Conservation (phyloP, 2,888 invertebrate species). For the Atrina japonica region DNA sequence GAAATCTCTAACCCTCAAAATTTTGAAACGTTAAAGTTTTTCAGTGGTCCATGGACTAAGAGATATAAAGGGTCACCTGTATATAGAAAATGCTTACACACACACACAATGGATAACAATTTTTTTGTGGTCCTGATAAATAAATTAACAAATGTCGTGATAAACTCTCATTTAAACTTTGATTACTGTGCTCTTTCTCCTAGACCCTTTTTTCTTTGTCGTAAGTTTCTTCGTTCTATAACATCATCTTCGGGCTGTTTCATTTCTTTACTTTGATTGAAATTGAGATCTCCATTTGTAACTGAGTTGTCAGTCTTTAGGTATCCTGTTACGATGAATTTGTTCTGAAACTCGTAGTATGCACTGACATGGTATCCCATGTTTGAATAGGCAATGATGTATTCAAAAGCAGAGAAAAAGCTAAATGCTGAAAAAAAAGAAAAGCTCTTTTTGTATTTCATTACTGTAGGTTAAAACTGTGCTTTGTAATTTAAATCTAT, state of each 20-base stretch:
- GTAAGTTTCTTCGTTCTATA: constrained; percentile 9
- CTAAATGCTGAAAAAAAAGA: constrained; percentile 88
- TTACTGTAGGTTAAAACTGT: too few species aligned
- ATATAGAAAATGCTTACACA: too few species aligned
- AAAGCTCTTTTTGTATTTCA: too few species aligned
- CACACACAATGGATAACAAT: too few species aligned
- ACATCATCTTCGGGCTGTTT: background rate
- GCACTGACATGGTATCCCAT: constrained; percentile 96
- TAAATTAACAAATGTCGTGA: too few species aligned
- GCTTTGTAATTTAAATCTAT: too few species aligned
- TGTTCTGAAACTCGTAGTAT: constrained; percentile 87
- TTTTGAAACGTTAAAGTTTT: too few species aligned
- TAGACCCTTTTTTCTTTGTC: constrained; percentile 26
- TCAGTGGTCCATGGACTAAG: too few species aligned
- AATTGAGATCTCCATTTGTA: constrained; percentile 18
- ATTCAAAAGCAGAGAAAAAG: constrained; percentile 96
- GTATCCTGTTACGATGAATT: constrained; percentile 49
- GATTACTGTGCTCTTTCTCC: constrained; percentile 31
- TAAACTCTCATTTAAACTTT: background rate
- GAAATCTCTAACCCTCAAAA: too few species aligned
- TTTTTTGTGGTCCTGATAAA: too few species aligned
- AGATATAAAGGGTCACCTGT: too few species aligned
- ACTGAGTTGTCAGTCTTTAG: constrained; percentile 14
- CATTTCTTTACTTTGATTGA: background rate
- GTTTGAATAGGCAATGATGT: constrained; percentile 93